These are phyloP conservation scores for Eupeodes corollae DNA, from an alignment of 1,140 invertebrate species.

Conservation along the genomic window DNA sequence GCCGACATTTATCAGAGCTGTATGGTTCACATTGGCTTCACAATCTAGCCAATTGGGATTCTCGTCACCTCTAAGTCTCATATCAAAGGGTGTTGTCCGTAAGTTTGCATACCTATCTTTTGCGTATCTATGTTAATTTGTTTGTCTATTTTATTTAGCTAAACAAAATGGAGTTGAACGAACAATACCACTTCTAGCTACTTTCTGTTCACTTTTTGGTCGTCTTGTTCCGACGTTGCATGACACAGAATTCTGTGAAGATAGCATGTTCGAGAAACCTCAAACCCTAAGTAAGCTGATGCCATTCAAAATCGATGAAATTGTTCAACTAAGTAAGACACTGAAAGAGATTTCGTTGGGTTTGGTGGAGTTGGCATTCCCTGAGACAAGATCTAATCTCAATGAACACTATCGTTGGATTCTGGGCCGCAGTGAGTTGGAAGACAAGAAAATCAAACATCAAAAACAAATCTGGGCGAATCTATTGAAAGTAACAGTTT, in stretches of 20 bases:
- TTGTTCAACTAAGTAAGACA: conserved; percentile 54
- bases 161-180: conserved; percentile 54
- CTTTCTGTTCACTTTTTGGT: conserved; percentile 77
- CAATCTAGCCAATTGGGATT: conserved; percentile 38
- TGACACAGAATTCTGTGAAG: conserved; percentile 71
- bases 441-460: conserved; percentile 31
- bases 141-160: conserved; percentile 21
- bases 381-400: conserved; percentile 56
- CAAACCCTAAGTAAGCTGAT: conserved; percentile 23
- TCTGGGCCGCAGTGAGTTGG: conserved; percentile 27
- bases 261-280: conserved; percentile 31
- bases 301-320: conserved; percentile 33
- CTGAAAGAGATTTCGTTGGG: conserved; percentile 75
- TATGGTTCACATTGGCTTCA: conserved; percentile 58
- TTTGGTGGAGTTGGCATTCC: conserved; percentile 81
- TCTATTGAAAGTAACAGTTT: conserved; percentile 44
- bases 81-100: conserved; percentile 37
- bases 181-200: conserved; percentile 67
- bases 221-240: conserved; percentile 74
- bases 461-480: conserved; percentile 45
- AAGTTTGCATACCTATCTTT: conserved; percentile 49
- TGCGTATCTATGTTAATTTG: not conserved
- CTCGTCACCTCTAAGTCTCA: conserved; percentile 27
- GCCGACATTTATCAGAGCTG: conserved; percentile 61
- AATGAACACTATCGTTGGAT: conserved; percentile 35